A percentile compares a stretch with the other conserved stretches of the same genome.
phyloP scores from a whole-genome alignment of 2,113 vertebrate species.

The Chiloscyllium plagiosum region DNA sequence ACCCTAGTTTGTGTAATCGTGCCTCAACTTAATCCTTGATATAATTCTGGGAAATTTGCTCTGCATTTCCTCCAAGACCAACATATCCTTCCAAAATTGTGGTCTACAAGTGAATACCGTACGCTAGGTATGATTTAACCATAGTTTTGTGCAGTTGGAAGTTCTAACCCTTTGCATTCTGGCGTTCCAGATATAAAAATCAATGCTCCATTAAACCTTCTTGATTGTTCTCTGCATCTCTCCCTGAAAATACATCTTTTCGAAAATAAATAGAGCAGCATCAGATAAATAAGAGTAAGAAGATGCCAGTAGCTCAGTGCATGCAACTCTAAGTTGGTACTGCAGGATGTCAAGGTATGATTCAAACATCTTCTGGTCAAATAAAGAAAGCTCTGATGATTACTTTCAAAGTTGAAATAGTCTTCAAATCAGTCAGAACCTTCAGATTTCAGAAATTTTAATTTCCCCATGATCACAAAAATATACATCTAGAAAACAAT shows the following conservation, averaged over 20 bases:
- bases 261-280: neutral
- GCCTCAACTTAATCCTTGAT: neutral
- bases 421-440: neutral
- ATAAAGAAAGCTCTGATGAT: neutral
- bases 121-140: neutral
- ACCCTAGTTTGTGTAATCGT: neutral
- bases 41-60: neutral
- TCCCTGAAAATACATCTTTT: neutral
- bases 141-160: neutral
- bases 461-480: neutral
- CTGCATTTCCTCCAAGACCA: neutral
- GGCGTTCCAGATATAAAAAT: neutral
- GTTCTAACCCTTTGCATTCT: neutral
- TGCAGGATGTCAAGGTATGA: neutral
- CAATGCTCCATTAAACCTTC: neutral
- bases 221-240: neutral
- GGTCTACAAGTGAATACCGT: neutral
- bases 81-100: neutral
- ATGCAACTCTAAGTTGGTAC: neutral
- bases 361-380: neutral
- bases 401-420: neutral
- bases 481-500: neutral
- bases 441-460: neutral
- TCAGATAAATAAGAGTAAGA: neutral
- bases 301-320: neutral